These are phyloP conservation scores for Papilio xuthus DNA, from an alignment of 1,140 invertebrate genomes.

Conservation along the genomic window DNA sequence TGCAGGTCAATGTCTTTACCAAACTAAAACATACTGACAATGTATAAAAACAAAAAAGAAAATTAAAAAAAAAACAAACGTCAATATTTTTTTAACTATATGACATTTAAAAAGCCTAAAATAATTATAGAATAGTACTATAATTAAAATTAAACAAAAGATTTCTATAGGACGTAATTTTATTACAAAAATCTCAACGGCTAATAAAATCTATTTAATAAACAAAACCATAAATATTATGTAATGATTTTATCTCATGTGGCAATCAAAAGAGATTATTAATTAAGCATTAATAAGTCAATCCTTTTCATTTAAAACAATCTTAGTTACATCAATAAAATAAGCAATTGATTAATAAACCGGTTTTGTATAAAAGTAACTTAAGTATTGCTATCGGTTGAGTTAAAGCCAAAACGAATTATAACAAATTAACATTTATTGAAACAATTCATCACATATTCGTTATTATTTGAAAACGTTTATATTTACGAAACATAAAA, in stretches of 20 bases:
- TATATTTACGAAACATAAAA: neutral
- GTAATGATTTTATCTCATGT: too few species aligned
- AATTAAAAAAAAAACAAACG: neutral
- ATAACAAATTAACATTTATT: neutral
- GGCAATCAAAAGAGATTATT: too few species aligned
- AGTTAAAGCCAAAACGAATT: neutral
- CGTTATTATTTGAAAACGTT: neutral
- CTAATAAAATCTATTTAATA: too few species aligned
- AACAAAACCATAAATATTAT: too few species aligned
- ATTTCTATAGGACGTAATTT: too few species aligned
- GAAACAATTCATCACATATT: neutral
- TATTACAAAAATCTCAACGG: too few species aligned
- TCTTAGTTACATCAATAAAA: neutral
- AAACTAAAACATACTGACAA: conserved; percentile 8
- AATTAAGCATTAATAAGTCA: too few species aligned
- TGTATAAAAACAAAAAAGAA: neutral
- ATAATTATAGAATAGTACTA: neutral
- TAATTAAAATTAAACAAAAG: too few species aligned
- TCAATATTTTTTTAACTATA: neutral
- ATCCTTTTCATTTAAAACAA: neutral
- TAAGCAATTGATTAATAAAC: neutral
- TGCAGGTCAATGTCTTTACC: conserved; percentile 10
- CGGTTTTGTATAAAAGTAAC: neutral
- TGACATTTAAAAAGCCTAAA: too few species aligned
- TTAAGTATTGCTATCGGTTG: neutral